Evolutionary conservation across 2,113 vertebrate genomes (phyloP), one percentile per base, ranked within the genome.

Genomic region (Poeciliopsis occidentalis): DNA sequence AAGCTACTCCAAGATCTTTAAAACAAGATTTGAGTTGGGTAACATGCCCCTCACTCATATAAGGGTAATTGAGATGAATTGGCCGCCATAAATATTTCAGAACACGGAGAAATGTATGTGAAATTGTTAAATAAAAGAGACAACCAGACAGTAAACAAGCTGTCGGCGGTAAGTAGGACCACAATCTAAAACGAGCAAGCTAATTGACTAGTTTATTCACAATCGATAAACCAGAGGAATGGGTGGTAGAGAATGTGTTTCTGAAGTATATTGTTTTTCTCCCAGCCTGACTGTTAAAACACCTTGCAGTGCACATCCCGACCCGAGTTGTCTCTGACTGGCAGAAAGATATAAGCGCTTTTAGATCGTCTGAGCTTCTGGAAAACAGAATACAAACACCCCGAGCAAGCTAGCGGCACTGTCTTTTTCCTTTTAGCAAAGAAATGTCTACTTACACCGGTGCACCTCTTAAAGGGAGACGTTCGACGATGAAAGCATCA

Each of bases 391-490:
- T 24, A 57, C n/a, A 57, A 57, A 57, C 51, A 24, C 51, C 30
- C 64, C 32, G n/a, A 64, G 41, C 75, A 34, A 67, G 51, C 80
- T 69, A 75, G 37, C 68, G 65, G 29, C 12, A 27, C 31, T 27
- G 12, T 51, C 34, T 12, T 11, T 2, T 64, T n/a, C 6, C 34
- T 39, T 47, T 51, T 64, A 77, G 64, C 30, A 1, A 75, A 71
- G 41, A 76, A 17, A 73, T 7, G 17, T 60, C 57, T 27, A 92
- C 91, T 92, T 88, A 93, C 89, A 69, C 10, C 15, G 67, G 86
- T 73, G 65, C 39, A 75, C 67, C n/a, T 64, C 57, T 70, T 61
- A 73, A 15, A 51, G 57, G 67, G 34, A 71, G 26, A 60, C 2
- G 22, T 60, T 71, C 17, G 51, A n/a, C 2, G 24, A 32, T 3